A percentile compares a stretch with the other conserved stretches of the same genome.
These are phyloP conservation scores for Xyrichtys novacula DNA, from an alignment of 2,797 vertebrate genomes.

Conservation along the genomic window DNA sequence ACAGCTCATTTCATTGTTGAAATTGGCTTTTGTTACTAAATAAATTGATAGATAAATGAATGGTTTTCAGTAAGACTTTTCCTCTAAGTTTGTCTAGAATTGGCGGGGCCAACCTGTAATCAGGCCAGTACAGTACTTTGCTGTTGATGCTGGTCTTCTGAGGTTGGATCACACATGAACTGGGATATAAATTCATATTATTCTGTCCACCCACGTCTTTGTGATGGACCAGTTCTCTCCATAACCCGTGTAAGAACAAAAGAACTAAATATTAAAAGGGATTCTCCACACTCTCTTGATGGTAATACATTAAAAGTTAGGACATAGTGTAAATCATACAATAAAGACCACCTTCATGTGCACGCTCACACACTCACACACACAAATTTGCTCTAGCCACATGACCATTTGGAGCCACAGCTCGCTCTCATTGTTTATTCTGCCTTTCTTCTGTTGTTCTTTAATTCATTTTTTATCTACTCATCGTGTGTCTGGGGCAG, in stretches of 20 bases:
- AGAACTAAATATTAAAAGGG: slow-evolving; percentile 64
- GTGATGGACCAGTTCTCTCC: slow-evolving; percentile 24
- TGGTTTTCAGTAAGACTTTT: too few relatives aligned
- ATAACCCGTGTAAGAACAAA: slow-evolving; percentile 26
- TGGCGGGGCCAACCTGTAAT: too few relatives aligned
- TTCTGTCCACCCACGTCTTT: too few relatives aligned
- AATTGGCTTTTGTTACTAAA: too few relatives aligned
- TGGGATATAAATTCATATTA: too few relatives aligned
- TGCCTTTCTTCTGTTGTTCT: slow-evolving; percentile 81
- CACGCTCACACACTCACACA: slow-evolving; percentile 51
- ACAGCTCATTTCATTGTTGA: too few relatives aligned
- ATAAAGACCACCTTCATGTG: slow-evolving; percentile 57
- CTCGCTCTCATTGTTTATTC: slow-evolving; percentile 80
- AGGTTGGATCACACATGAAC: too few relatives aligned
- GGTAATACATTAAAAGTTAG: slow-evolving; percentile 53
- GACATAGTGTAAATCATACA: slow-evolving; percentile 66
- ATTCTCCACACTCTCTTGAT: slow-evolving; percentile 33
- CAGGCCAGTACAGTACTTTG: too few relatives aligned
- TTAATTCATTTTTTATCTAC: slow-evolving; percentile 89
- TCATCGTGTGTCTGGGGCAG: slow-evolving; percentile 79
- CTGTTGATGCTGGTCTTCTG: too few relatives aligned
- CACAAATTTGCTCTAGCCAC: slow-evolving; percentile 55
- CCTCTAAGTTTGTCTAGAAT: too few relatives aligned
- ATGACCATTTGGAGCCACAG: slow-evolving; percentile 70
- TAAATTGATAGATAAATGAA: too few relatives aligned